Conservation (phyloP, 2,113 vertebrate species). For the Hyla sarda region DNA sequence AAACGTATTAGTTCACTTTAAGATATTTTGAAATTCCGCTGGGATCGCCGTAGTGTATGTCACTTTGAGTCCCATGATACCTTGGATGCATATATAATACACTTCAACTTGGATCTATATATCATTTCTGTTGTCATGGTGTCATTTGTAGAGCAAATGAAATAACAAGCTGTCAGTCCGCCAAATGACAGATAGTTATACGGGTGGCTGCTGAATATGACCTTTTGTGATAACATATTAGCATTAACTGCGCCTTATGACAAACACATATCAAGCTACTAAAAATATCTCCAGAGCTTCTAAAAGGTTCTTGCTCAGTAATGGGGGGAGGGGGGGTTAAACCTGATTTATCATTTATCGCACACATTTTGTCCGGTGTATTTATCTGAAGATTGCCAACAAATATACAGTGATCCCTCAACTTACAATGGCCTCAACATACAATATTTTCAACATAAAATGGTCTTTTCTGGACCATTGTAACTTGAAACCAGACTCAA, state of each 20-base stretch:
- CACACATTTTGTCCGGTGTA: background rate
- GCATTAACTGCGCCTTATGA: conserved; percentile 25
- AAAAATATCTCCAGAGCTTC: conserved; percentile 9
- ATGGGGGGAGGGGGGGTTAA: background rate
- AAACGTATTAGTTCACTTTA: background rate
- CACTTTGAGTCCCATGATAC: background rate
- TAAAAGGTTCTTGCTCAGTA: conserved; percentile 26
- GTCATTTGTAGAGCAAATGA: conserved; percentile 40
- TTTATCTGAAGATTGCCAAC: background rate
- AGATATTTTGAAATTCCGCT: background rate
- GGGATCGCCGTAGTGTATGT: background rate
- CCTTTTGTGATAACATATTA: conserved; percentile 46
- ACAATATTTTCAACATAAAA: too few species aligned
- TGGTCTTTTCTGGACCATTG: too few species aligned
- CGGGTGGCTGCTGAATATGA: conserved; percentile 20
- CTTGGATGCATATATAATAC: conserved; percentile 20
- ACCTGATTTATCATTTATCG: background rate
- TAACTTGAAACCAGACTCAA: too few species aligned
- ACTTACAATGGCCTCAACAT: too few species aligned
- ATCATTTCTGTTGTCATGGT: conserved; percentile 46
- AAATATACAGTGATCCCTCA: background rate
- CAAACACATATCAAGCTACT: background rate
- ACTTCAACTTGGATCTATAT: background rate
- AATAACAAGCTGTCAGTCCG: conserved; percentile 35
- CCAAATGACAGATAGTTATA: conserved; percentile 40